These are phyloP conservation scores for Lacanobia wlatinum DNA, from an alignment of 2,888 invertebrate species.

Conservation along the genomic window DNA sequence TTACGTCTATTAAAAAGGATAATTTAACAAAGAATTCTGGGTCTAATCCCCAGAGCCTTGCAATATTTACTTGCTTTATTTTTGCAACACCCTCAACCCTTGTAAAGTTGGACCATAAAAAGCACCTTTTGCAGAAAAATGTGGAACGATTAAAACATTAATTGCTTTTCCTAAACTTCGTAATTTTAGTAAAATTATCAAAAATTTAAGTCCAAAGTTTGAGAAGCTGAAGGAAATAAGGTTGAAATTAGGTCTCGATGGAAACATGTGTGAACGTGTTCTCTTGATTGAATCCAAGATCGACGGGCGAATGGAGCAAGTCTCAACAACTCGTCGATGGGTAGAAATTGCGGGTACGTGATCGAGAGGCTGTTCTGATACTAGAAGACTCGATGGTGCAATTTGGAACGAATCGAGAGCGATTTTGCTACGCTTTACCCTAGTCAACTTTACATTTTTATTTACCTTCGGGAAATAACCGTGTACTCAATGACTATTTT, in stretches of 20 bases:
- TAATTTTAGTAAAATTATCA: slow-evolving; percentile 44
- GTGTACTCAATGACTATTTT: slow-evolving; percentile 52
- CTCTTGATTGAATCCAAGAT: slow-evolving; percentile 67
- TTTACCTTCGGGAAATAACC: slow-evolving; percentile 63
- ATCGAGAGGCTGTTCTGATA: slow-evolving; percentile 72
- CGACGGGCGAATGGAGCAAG: slow-evolving; percentile 63
- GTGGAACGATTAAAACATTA: slow-evolving; percentile 52
- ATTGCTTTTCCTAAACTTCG: slow-evolving; percentile 49
- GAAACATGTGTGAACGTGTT: slow-evolving; percentile 60
- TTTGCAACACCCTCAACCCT: slow-evolving; percentile 47
- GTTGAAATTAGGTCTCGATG: slow-evolving; percentile 46
- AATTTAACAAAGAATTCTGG: slow-evolving; percentile 32
- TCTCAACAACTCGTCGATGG: slow-evolving; percentile 68
- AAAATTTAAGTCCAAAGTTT: slow-evolving; percentile 26
- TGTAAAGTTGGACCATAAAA: slow-evolving; percentile 57
- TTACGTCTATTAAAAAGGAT: slow-evolving; percentile 28
- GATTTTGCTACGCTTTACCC: slow-evolving; percentile 65
- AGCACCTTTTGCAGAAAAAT: slow-evolving; percentile 55
- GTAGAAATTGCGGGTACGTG: slow-evolving; percentile 77
- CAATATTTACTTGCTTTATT: slow-evolving; percentile 45
- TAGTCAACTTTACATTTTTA: slow-evolving; percentile 71
- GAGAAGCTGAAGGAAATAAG: slow-evolving; percentile 25
- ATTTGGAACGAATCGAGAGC: slow-evolving; percentile 76
- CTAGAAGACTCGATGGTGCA: slow-evolving; percentile 72
- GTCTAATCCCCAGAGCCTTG: slow-evolving; percentile 26